Evolutionary conservation across 2,888 invertebrate genomes (phyloP).

Genomic region (Drosophila phalerata): DNA sequence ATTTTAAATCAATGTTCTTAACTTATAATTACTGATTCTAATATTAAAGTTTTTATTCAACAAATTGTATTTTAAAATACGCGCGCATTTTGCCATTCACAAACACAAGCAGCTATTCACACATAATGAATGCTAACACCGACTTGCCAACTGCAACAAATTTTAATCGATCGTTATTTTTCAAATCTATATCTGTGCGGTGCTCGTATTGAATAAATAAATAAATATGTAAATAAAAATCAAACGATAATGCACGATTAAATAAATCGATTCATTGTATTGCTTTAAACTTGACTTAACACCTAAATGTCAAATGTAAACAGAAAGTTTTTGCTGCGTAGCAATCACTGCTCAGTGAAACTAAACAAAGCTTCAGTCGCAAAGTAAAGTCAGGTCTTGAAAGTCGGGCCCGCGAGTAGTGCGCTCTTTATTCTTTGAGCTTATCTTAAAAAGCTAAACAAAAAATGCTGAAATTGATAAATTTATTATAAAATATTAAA

Average conservation of each 20-base stretch:
- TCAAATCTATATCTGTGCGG: background rate
- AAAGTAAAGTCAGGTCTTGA: conserved; percentile 33
- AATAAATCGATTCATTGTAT: conserved; percentile 1
- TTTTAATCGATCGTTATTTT: conserved; percentile 28
- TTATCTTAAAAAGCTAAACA: background rate
- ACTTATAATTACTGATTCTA: no score
- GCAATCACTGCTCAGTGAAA: background rate
- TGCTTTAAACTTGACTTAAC: conserved; percentile 3
- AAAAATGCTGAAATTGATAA: conserved; percentile 16
- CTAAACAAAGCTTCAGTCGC: conserved; percentile 33
- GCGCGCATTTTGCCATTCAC: conserved; percentile 23
- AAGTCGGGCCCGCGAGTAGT: conserved; percentile 11
- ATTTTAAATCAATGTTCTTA: no score
- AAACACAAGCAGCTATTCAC: conserved; percentile 6
- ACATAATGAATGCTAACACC: background rate
- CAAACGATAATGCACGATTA: background rate
- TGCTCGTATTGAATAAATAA: background rate
- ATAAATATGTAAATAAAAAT: background rate
- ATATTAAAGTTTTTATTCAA: no score
- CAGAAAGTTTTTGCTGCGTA: conserved; percentile 35
- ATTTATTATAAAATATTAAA: conserved; percentile 5
- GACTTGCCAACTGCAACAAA: background rate
- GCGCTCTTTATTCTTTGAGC: background rate
- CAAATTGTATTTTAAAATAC: background rate
- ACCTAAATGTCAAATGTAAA: conserved; percentile 31